Evolutionary conservation across 2,797 vertebrate genomes (phyloP), one percentile per base, ranked within the genome.

Genomic region (Poeciliopsis presidionis): DNA sequence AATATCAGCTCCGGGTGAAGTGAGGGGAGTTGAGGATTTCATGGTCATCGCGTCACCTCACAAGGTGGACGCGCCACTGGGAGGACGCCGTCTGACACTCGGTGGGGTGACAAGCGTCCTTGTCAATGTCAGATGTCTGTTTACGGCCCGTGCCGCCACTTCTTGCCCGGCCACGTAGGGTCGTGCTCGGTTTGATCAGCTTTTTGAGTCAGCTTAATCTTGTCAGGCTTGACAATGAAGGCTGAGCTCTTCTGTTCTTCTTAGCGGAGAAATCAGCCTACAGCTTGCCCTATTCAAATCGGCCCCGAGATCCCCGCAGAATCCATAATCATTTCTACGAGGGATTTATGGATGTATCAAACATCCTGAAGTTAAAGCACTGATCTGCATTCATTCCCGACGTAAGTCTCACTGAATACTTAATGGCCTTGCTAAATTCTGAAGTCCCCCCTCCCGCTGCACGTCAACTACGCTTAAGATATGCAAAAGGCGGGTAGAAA

Each of bases 241-340:
- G 86, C 90, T 93, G 90, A 94, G 94, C 93, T 91, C 86, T 86
- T 94, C 93, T 93, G 90, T 96, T 95, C 94, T 93, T 91, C 93
- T 89, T 80, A 81, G 91, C 80, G 7, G 81, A 28, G 74, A 86
- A 93, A 92, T 93, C 87, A 80, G 91, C 90, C 93, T 90, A 84
- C 87, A 88, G 93, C 93, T 91, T 75, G 30, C 74, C 80, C 91
- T 90, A 91, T 94, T 95, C 93, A 94, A 93, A 93, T 85, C 85
- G 84, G 76, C 79, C 33, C 86, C 55, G 49, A 78, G 87, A 92
- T 91, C 91, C 90, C 67, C 55, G 76, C 79, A 63, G 92, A 95
- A 95, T 95, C 90, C 89, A 88, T 93, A 94, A 95, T 95, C 83
- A 93, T 94, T 91, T 90, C 88, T 93, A 84, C 85, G 77, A 91